Evolutionary conservation across 2,113 vertebrate species (phyloP).

Genomic region (Lophura nycthemera): DNA sequence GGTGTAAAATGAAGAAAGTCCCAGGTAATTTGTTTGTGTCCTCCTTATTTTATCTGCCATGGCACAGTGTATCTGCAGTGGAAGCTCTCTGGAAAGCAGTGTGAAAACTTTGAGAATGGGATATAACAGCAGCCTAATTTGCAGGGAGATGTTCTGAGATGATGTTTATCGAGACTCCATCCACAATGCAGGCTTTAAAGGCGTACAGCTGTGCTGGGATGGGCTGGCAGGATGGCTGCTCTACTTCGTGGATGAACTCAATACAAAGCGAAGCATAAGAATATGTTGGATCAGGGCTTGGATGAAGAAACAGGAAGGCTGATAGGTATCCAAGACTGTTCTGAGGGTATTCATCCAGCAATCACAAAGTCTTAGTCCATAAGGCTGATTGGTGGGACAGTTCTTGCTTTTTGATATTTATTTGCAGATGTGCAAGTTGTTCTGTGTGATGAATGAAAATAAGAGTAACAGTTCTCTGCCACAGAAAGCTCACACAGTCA

Average conservation of each 20-base stretch:
- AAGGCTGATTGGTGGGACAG: background rate
- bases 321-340: background rate
- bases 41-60: background rate
- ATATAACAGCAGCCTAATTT: background rate
- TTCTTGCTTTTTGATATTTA: background rate
- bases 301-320: background rate
- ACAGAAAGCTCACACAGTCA: background rate
- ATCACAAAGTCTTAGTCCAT: background rate
- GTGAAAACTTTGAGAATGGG: background rate
- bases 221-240: background rate
- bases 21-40: background rate
- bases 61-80: background rate
- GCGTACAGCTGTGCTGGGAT: background rate
- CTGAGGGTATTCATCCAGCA: background rate
- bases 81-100: background rate
- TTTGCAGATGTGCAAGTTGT: background rate
- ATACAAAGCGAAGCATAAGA: background rate
- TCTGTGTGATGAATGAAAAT: background rate
- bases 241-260: background rate
- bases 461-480: background rate
- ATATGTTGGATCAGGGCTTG: background rate
- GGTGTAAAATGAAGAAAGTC: background rate
- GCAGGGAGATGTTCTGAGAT: background rate
- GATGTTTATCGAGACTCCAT: background rate
- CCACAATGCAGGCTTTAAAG: background rate